A percentile compares a stretch with the other conserved stretches of the same genome.
Evolutionary conservation across 2,113 vertebrate species (phyloP).

Genomic region (Paedocypris sp.): DNA sequence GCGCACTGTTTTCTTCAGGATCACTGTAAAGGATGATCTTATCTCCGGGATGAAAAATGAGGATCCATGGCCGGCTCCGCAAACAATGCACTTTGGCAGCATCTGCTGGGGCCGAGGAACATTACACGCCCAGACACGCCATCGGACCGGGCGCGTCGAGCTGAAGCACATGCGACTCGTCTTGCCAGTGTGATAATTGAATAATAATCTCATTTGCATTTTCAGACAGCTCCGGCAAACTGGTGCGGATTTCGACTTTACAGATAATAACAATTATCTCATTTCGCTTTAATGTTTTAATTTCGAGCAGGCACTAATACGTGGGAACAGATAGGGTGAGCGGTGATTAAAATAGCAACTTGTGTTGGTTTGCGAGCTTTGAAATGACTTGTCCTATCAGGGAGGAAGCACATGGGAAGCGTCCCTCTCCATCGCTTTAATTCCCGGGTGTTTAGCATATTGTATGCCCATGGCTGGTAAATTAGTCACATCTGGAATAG

Average conservation of each 20-base stretch:
- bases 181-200: slow-evolving; percentile 33
- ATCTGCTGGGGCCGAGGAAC: slow-evolving; percentile 71
- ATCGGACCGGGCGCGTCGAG: not conserved
- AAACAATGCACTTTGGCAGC: slow-evolving; percentile 69
- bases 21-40: not conserved
- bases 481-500: slow-evolving; percentile 66
- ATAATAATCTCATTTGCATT: slow-evolving; percentile 40
- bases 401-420: slow-evolving; percentile 20
- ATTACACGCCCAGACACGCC: slow-evolving; percentile 46
- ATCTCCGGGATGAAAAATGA: not conserved
- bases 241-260: slow-evolving; percentile 22
- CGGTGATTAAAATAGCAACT: slow-evolving; percentile 37
- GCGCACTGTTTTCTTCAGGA: too few relatives aligned
- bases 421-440: slow-evolving; percentile 28
- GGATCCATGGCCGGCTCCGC: not conserved
- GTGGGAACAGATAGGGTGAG: slow-evolving; percentile 32
- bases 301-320: slow-evolving; percentile 29
- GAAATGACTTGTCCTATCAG: slow-evolving; percentile 39
- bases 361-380: slow-evolving; percentile 29
- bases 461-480: slow-evolving; percentile 55
- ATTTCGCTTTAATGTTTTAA: slow-evolving; percentile 43
- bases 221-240: slow-evolving; percentile 25
- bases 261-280: slow-evolving; percentile 42
- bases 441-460: slow-evolving; percentile 51
- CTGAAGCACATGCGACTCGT: slow-evolving; percentile 1